These are phyloP conservation scores for Blennius ocellaris DNA, from an alignment of 2,113 vertebrate genomes.

Conservation along the genomic window DNA sequence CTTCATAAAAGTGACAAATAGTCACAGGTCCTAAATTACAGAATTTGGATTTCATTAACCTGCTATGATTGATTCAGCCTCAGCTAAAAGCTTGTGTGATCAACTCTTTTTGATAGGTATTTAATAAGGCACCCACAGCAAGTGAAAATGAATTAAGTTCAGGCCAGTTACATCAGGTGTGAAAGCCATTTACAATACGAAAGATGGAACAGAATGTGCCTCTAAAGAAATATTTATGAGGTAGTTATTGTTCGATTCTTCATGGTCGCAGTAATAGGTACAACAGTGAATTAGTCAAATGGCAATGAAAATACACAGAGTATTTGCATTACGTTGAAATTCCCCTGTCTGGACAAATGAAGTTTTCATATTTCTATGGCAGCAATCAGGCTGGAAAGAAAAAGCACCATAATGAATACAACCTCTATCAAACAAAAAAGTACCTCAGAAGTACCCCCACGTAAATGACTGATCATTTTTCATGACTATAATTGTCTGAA, in stretches of 20 bases:
- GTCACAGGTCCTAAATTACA: conserved; percentile 27
- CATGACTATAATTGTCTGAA: conserved; percentile 25
- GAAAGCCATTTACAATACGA: conserved; percentile 36
- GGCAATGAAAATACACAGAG: conserved; percentile 14
- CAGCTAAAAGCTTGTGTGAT: conserved; percentile 32
- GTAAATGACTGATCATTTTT: conserved; percentile 33
- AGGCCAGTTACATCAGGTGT: conserved; percentile 36
- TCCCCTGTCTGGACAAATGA: conserved; percentile 31
- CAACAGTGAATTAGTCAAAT: conserved; percentile 39
- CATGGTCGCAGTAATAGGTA: conserved; percentile 19
- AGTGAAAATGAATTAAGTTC: conserved; percentile 27
- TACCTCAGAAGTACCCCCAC: conserved; percentile 16
- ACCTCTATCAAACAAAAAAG: conserved; percentile 15
- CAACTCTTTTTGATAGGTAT: conserved; percentile 29
- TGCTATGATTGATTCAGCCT: conserved; percentile 44
- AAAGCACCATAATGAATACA: conserved; percentile 23
- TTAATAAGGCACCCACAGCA: conserved; percentile 43
- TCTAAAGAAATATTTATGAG: conserved; percentile 49
- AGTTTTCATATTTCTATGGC: conserved; percentile 32
- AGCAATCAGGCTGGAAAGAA: conserved; percentile 28
- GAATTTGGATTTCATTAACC: conserved; percentile 43
- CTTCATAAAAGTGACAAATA: conserved; percentile 24
- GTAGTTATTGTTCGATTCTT: conserved; percentile 39
- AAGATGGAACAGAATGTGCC: conserved; percentile 28
- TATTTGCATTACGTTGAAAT: conserved; percentile 17